Evolutionary conservation across 2,888 invertebrate genomes (phyloP), one percentile per base, ranked within the genome.

Genomic region (Phasia obesa): DNA sequence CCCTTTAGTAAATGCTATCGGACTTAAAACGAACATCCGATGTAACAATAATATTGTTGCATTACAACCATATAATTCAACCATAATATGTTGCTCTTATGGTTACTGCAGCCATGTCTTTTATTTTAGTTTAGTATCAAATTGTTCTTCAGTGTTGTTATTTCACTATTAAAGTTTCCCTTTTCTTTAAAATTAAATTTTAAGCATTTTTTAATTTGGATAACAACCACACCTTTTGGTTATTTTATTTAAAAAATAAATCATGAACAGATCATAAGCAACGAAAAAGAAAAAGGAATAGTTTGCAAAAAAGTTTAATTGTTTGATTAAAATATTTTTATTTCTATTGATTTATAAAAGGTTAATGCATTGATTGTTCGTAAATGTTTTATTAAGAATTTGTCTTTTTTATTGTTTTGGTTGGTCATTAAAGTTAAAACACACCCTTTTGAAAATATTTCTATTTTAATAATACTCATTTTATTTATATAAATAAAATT

Each of bases 341-440:
- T 59, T 73, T 67, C 35, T n/a, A 73, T 31, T 60, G 65, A 60
- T 79, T 79, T 79, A 60, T 42, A 53, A 79, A 79, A 79, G 79
- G 67, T 79, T 67, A 67, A 47, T 59, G n/a, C 2, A 38, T 13
- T 44, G 19, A 23, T 57, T 65, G n/a, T 7, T 19, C 38, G 25
- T 47, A 27, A 9, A n/a, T 21, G 55, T 35, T 65, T 21, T 15
- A 17, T 21, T 13, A n/a, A 27, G 49, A 79, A 51, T 64, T n/a
- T n/a, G n/a, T n/a, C n/a, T n/a, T n/a, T 47, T 27, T 2, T 42
- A 27, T 25, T 69, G 2, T 35, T 17, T 0, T 44, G n/a, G n/a
- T n/a, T 55, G 70, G 42, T 57, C 71, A 71, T 47, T 64, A 42
- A 55, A 47, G 4, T n/a, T 15, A 27, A 21, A 73, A 42, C 73